Evolutionary conservation across 1,140 invertebrate species (phyloP).

Genomic region (Holotrichia oblita): DNA sequence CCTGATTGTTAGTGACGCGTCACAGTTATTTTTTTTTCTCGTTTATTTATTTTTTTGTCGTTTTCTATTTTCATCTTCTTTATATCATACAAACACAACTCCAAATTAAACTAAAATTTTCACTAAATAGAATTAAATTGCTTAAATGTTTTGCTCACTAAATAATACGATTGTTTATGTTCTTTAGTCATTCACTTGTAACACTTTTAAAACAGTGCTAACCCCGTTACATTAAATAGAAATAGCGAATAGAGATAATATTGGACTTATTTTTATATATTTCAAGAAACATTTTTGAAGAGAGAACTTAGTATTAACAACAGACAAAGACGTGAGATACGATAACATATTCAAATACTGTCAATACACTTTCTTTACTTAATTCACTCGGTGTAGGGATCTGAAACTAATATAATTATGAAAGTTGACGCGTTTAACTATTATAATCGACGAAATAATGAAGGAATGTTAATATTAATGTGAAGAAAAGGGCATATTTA

Average conservation of each 20-base stretch:
- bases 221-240: neutral
- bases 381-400: too few species aligned
- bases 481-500: too few species aligned
- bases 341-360: too few species aligned
- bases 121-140: constrained; percentile 32
- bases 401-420: too few species aligned
- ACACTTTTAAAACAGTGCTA: constrained; percentile 22
- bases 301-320: too few species aligned
- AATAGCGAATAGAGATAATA: neutral
- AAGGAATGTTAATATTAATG: too few species aligned
- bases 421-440: too few species aligned
- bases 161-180: neutral
- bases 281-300: neutral
- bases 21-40: neutral
- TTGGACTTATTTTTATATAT: neutral
- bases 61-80: neutral
- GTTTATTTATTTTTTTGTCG: too few species aligned
- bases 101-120: constrained; percentile 13
- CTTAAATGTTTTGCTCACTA: neutral
- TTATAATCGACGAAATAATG: too few species aligned
- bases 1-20: constrained; percentile 19
- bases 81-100: constrained; percentile 19
- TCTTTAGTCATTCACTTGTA: constrained; percentile 1
- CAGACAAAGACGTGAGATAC: too few species aligned
- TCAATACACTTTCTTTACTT: too few species aligned